Conservation (phyloP, 2,113 vertebrate genomes). For the Baryphthengus martii region DNA sequence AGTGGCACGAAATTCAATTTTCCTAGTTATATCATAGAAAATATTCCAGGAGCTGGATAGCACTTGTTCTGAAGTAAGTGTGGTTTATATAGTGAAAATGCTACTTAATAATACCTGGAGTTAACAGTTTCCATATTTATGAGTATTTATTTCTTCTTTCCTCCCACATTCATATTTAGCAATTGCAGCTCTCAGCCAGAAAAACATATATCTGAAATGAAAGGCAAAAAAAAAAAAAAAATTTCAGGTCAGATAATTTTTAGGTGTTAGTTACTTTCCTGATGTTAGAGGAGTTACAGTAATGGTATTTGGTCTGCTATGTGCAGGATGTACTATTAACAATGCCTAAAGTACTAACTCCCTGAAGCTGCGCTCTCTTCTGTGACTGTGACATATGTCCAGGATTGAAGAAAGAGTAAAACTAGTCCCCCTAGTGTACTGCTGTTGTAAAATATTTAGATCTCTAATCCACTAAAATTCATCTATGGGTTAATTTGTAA, state of each 20-base stretch:
- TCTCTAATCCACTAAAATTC: neutral
- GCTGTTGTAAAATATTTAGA: conserved; percentile 22
- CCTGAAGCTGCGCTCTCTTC: neutral
- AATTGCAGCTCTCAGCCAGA: neutral
- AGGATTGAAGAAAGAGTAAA: neutral
- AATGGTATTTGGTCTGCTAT: neutral
- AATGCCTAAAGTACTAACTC: neutral
- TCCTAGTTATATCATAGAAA: neutral
- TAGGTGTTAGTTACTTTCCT: neutral
- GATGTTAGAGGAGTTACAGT: neutral
- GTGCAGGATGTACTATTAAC: neutral
- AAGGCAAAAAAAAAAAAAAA: neutral
- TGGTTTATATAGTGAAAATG: neutral
- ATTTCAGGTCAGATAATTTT: neutral
- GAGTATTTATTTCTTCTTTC: neutral
- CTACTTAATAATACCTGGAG: neutral
- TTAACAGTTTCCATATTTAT: neutral
- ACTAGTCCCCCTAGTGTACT: conserved; percentile 62
- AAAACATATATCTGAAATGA: neutral
- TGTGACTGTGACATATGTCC: neutral
- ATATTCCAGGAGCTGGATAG: neutral
- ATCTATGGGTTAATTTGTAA: neutral
- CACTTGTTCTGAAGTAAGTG: neutral
- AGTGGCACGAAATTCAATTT: neutral
- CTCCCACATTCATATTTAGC: neutral